A percentile compares a stretch with the other conserved stretches of the same genome.
phyloP scores from a whole-genome alignment of 2,888 invertebrate species.

The Cephus runcator region DNA sequence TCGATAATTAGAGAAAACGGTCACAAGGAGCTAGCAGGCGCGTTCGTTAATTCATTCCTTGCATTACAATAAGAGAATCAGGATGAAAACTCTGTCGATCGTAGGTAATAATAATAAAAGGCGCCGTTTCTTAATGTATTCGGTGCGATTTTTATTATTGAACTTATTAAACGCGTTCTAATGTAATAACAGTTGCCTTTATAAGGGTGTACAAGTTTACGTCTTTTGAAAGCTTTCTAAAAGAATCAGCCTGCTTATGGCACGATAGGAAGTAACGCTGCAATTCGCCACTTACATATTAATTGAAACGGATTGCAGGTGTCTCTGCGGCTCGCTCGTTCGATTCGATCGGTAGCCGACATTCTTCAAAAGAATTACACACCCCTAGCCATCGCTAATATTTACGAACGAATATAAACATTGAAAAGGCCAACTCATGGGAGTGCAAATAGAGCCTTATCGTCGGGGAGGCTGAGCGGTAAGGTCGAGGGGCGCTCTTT shows the following conservation, averaged over 20 bases:
- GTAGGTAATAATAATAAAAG: background rate
- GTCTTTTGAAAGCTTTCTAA: background rate
- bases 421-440: constrained; percentile 60
- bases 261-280: constrained; percentile 1
- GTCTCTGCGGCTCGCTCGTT: background rate
- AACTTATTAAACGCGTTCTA: background rate
- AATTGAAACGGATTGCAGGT: background rate
- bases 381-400: constrained; percentile 51
- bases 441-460: constrained; percentile 54
- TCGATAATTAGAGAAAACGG: background rate
- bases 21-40: background rate
- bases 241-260: background rate
- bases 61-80: background rate
- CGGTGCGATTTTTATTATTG: background rate
- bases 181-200: background rate
- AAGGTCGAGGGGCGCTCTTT: constrained; percentile 51
- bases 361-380: constrained; percentile 37
- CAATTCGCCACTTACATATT: background rate
- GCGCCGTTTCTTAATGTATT: background rate
- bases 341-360: constrained; percentile 41
- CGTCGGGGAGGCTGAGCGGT: constrained; percentile 53
- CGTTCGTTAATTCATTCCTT: background rate
- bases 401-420: constrained; percentile 57
- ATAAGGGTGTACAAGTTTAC: background rate
- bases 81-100: background rate